Evolutionary conservation across 1,140 invertebrate genomes (phyloP).

Genomic region (Pogonus chalceus): DNA sequence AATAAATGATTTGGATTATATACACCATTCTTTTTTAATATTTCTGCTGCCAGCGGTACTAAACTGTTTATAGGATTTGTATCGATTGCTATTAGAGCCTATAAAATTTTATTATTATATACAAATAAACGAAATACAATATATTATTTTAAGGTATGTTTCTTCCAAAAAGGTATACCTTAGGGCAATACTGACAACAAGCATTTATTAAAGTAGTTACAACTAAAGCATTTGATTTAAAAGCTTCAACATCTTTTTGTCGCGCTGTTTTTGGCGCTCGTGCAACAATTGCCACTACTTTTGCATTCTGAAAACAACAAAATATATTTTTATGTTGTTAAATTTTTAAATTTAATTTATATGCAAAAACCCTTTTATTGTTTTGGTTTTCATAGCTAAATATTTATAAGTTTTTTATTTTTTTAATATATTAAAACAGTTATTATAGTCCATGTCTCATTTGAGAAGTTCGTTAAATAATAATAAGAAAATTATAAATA

Average conservation of each 20-base stretch:
- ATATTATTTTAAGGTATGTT: background rate
- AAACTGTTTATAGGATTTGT: conserved; percentile 48
- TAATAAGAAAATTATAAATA: no score
- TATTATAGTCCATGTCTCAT: no score
- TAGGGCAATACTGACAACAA: conserved; percentile 39
- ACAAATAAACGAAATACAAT: background rate
- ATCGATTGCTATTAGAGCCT: conserved; percentile 47
- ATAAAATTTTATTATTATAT: conserved; percentile 12
- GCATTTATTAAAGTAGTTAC: conserved; percentile 38
- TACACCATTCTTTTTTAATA: conserved; percentile 44
- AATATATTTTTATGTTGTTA: conserved; percentile 14
- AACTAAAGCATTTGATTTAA: conserved; percentile 38
- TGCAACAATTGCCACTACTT: conserved; percentile 43
- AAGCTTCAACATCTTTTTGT: conserved; percentile 35
- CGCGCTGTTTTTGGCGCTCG: conserved; percentile 23
- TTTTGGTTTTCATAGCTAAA: no score
- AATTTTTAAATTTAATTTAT: conserved; percentile 3
- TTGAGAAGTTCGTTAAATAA: no score
- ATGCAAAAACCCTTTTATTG: no score
- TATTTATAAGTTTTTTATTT: no score
- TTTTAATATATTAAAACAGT: no score
- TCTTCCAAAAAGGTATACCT: conserved; percentile 32
- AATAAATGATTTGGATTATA: conserved; percentile 63
- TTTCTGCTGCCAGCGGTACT: conserved; percentile 46
- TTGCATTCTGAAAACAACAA: conserved; percentile 39